Evolutionary conservation across 2,797 vertebrate genomes (phyloP), one percentile per base, ranked within the genome.

Genomic region (Clarias laeviceps): DNA sequence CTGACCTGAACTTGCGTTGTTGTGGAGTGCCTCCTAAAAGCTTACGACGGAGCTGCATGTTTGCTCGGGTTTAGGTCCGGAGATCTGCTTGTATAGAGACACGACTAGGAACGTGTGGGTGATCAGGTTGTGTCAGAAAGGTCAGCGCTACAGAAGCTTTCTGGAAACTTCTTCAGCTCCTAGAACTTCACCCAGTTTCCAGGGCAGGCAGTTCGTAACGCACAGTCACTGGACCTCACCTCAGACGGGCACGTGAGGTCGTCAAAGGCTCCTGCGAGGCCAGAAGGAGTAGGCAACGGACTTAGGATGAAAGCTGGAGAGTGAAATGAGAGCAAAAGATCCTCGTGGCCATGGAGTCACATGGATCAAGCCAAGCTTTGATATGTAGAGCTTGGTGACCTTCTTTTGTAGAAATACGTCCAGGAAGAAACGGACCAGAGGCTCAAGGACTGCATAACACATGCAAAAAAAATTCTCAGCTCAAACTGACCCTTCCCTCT

Each of bases 391-490:
- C 89, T 56, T 90, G 91, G 93, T 93, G 91, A 93, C 93, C 91
- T 91, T 93, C 91, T 93, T 93, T 90, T 89, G 90, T 79, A 91
- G 87, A 91, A 91, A 94, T 93, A 90, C 88, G 93, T 68, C 93
- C 93, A 93, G 93, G 93, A 93, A 94, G 84, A 83, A 91, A 92
- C 92, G 89, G 90, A 84, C 90, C 54, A 0, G 87, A 94, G 92
- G 87, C 72, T 86, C 91, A 92, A 93, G 91, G 92, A 92, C 89
- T 92, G 91, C 88, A 92, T 91, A 92, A 93, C 92, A 92, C 91
- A 91, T 93, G 84, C 85, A 88, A 89, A 18, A 2, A 22, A 76
- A 29, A 6, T 50, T 18, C 59, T 15, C 50, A 12, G n/a, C 59
- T 74, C 68, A 56, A 72, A 17, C 37, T 80, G 84, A 85, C 84